Percentiles rank a stretch among this genome's conserved stretches.
These are phyloP conservation scores for Philopedon plagiatum DNA, from an alignment of 2,888 invertebrate species.

Conservation along the genomic window DNA sequence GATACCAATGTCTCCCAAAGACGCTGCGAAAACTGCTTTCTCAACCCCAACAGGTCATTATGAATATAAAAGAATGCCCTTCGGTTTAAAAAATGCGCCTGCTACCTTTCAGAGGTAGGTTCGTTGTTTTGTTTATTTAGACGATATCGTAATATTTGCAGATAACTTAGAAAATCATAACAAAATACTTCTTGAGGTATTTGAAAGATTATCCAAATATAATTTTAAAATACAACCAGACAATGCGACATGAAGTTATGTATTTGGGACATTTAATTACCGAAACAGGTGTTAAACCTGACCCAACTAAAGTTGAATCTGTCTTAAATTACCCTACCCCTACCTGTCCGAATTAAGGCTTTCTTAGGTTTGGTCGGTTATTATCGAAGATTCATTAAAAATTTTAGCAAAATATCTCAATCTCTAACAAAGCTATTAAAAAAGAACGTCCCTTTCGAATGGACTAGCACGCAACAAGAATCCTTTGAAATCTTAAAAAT, in stretches of 20 bases:
- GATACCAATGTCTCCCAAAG: conserved; percentile 55
- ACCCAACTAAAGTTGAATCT: conserved; percentile 59
- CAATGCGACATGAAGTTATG: conserved; percentile 60
- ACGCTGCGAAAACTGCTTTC: conserved; percentile 62
- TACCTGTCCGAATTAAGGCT: conserved; percentile 59
- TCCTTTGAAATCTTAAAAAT: conserved; percentile 48
- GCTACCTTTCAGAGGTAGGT: conserved; percentile 50
- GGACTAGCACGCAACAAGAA: conserved; percentile 46
- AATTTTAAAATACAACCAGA: neutral
- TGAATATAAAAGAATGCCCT: conserved; percentile 58
- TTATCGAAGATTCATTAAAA: conserved; percentile 56
- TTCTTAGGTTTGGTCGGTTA: conserved; percentile 60
- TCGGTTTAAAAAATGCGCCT: conserved; percentile 55
- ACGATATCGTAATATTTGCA: conserved; percentile 56
- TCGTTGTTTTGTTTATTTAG: conserved; percentile 55
- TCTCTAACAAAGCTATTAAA: conserved; percentile 1
- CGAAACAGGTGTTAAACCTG: conserved; percentile 61
- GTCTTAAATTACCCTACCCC: conserved; percentile 58
- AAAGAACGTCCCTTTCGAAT: conserved; percentile 40
- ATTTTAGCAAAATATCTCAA: neutral
- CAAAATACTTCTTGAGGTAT: conserved; percentile 58
- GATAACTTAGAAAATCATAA: conserved; percentile 58
- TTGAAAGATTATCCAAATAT: conserved; percentile 60
- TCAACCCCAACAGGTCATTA: conserved; percentile 59
- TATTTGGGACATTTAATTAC: conserved; percentile 59